Evolutionary conservation across 2,888 invertebrate genomes (phyloP).

Genomic region (Himalopsyche anomala): DNA sequence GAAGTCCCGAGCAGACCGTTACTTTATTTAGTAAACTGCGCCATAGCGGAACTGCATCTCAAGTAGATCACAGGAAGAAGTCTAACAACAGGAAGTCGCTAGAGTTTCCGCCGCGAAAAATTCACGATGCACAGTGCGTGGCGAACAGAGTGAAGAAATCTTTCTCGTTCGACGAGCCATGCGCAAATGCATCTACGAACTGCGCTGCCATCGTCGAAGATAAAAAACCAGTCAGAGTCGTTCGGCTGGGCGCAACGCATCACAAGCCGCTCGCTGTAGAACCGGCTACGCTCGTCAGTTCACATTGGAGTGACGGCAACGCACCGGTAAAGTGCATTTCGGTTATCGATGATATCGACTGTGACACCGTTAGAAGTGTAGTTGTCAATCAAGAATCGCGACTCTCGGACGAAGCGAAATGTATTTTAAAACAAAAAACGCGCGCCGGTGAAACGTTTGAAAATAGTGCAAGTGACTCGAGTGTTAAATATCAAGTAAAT

Average conservation of each 20-base stretch:
- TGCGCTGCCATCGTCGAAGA: neutral
- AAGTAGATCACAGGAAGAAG: constrained; percentile 66
- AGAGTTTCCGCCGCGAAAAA: constrained; percentile 71
- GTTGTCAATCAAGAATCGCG: neutral
- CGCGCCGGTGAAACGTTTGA: neutral
- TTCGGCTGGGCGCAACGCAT: neutral
- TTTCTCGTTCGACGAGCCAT: constrained; percentile 67
- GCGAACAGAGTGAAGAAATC: constrained; percentile 63
- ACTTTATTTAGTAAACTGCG: neutral
- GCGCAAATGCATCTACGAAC: constrained; percentile 61
- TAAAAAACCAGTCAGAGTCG: constrained; percentile 27
- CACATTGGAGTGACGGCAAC: constrained; percentile 42
- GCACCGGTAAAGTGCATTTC: constrained; percentile 29
- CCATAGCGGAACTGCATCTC: constrained; percentile 1
- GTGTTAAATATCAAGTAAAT: constrained; percentile 22
- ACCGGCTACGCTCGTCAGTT: neutral
- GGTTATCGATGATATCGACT: constrained; percentile 28
- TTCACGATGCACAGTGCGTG: constrained; percentile 62
- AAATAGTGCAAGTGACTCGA: constrained; percentile 23
- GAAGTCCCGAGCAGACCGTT: neutral
- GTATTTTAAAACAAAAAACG: too few relatives aligned
- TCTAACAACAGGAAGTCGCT: constrained; percentile 75
- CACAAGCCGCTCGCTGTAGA: constrained; percentile 41
- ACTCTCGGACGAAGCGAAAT: neutral
- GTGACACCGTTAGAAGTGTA: constrained; percentile 15